Percentiles rank a stretch among this genome's conserved stretches.
Conservation (phyloP, 1,140 invertebrate species). For the Hyles vespertilio region DNA sequence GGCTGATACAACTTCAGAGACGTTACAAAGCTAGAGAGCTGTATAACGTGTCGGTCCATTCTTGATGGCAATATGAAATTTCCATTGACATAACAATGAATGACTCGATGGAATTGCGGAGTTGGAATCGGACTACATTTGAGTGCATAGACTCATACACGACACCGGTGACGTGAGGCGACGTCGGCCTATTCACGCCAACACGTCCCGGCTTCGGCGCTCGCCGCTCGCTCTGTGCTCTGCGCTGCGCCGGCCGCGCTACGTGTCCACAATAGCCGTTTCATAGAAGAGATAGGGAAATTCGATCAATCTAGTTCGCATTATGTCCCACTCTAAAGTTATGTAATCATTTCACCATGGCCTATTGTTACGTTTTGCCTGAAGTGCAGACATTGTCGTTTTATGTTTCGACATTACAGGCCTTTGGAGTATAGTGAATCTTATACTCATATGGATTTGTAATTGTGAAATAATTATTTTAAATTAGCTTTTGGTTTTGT, state of each 20-base stretch:
- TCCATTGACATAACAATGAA: conserved; percentile 5
- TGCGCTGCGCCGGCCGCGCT: conserved; percentile 17
- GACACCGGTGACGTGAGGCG: conserved; percentile 23
- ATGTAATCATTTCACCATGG: conserved; percentile 1
- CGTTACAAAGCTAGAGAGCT: too few species aligned
- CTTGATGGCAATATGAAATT: not conserved
- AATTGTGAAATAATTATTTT: too few species aligned
- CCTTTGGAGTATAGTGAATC: too few species aligned
- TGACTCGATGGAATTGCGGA: conserved; percentile 21
- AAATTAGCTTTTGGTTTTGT: too few species aligned
- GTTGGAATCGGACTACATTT: conserved; percentile 33
- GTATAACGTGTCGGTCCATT: too few species aligned
- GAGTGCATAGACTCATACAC: conserved; percentile 21
- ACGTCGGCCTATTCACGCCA: conserved; percentile 33
- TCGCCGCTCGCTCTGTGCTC: conserved; percentile 10
- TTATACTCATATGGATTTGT: too few species aligned
- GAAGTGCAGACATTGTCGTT: not conserved
- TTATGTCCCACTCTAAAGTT: not conserved
- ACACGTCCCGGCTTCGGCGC: conserved; percentile 15
- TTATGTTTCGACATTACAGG: not conserved
- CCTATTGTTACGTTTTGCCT: conserved; percentile 1
- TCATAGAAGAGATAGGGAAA: conserved; percentile 32
- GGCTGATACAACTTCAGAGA: too few species aligned
- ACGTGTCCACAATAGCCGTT: conserved; percentile 50
- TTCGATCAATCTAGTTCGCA: conserved; percentile 45